Percentiles rank a stretch among this genome's conserved stretches.
phyloP scores from a whole-genome alignment of 1,140 invertebrate genomes.

The Schlechtendalia chinensis region DNA sequence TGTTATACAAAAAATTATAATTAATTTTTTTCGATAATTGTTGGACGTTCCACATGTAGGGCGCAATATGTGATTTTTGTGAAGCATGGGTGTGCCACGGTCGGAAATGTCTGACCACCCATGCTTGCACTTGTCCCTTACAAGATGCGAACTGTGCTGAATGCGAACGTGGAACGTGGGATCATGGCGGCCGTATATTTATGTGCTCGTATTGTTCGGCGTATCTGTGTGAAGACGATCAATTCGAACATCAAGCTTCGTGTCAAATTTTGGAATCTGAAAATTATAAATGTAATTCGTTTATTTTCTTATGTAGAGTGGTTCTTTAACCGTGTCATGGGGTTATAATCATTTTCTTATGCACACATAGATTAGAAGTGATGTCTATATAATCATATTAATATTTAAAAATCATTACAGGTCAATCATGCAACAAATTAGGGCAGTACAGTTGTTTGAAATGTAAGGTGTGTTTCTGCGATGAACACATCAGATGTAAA shows the following conservation, averaged over 20 bases:
- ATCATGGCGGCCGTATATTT: conserved; percentile 90
- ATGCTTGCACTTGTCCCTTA: conserved; percentile 90
- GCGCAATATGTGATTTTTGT: conserved; percentile 95
- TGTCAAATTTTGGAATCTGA: conserved; percentile 92
- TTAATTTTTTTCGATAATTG: conserved; percentile 28
- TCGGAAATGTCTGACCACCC: conserved; percentile 81
- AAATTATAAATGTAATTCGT: conserved; percentile 81
- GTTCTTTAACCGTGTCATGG: too few species aligned
- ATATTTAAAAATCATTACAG: conserved; percentile 57
- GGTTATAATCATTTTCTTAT: too few species aligned
- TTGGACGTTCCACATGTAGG: conserved; percentile 61
- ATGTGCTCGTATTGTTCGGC: conserved; percentile 88
- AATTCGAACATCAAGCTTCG: conserved; percentile 97
- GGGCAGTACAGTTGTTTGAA: conserved; percentile 92
- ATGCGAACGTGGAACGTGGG: conserved; percentile 90
- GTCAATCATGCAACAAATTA: conserved; percentile 88
- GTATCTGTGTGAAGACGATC: conserved; percentile 95
- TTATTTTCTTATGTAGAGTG: too few species aligned
- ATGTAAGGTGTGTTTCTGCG: conserved; percentile 95
- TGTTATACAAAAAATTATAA: conserved; percentile 55
- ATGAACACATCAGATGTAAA: conserved; percentile 91
- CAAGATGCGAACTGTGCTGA: conserved; percentile 85
- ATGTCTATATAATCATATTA: neutral
- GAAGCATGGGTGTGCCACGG: conserved; percentile 97
- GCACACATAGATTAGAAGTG: too few species aligned